These are phyloP conservation scores for Tapirus indicus DNA, from an alignment of 2,797 vertebrate genomes.

Conservation along the genomic window DNA sequence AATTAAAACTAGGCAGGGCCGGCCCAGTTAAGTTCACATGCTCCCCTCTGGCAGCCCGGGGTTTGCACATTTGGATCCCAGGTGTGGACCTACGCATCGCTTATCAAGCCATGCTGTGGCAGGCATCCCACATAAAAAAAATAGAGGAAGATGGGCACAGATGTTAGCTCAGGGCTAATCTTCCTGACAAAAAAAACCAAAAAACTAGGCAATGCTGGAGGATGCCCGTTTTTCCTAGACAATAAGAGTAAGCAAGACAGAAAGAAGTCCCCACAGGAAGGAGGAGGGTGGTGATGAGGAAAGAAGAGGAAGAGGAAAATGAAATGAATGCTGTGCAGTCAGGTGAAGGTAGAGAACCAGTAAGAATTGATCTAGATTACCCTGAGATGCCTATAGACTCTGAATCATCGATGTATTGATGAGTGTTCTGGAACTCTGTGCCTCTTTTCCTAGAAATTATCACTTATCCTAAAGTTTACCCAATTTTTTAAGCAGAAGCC, in stretches of 20 bases:
- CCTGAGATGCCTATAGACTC: background rate
- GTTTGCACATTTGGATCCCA: too few species aligned
- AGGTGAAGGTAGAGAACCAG: background rate
- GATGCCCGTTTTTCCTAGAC: background rate
- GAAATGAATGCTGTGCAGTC: background rate
- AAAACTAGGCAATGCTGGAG: background rate
- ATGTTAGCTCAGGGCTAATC: too few species aligned
- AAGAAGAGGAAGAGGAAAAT: background rate
- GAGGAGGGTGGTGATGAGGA: background rate
- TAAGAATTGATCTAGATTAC: background rate
- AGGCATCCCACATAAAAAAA: too few species aligned
- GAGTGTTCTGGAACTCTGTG: background rate
- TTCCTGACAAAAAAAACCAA: too few species aligned
- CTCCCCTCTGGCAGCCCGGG: too few species aligned
- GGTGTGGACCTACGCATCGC: too few species aligned
- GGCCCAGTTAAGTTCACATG: too few species aligned
- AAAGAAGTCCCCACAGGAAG: background rate
- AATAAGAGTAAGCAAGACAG: background rate
- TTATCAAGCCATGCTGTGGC: too few species aligned
- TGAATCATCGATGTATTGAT: background rate
- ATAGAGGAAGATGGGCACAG: too few species aligned
- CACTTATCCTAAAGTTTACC: background rate
- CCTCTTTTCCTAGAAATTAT: background rate
- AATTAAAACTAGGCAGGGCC: background rate
- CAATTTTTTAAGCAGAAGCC: background rate